Percentiles rank a stretch among this genome's conserved stretches.
phyloP scores from a whole-genome alignment of 2,113 vertebrate species.

The Mastomys coucha region DNA sequence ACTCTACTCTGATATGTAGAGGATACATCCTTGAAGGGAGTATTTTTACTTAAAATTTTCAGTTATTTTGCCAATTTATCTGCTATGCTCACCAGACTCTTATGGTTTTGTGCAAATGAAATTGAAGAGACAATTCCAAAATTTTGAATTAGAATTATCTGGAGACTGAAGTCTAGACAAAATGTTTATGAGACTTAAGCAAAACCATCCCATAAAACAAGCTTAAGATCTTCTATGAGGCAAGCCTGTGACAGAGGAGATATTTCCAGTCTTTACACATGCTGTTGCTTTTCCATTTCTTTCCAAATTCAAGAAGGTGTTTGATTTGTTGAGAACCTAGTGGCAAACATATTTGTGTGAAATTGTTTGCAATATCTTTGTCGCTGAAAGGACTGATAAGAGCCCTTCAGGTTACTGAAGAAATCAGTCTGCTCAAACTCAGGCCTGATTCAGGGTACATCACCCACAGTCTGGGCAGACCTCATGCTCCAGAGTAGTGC shows the following conservation, averaged over 20 bases:
- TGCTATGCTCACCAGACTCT: background rate
- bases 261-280: background rate
- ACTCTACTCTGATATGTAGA: background rate
- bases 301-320: background rate
- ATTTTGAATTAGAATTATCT: background rate
- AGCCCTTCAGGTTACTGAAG: conserved; percentile 7
- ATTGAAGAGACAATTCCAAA: background rate
- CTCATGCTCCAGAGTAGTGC: background rate
- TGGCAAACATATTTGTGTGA: background rate
- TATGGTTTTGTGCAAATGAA: background rate
- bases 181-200: background rate
- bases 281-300: background rate
- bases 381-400: background rate
- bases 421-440: background rate
- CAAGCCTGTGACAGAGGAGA: background rate
- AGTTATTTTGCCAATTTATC: background rate
- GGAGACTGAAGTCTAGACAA: background rate
- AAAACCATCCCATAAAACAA: conserved; percentile 22
- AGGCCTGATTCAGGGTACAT: background rate
- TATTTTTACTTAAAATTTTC: conserved; percentile 24
- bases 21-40: background rate
- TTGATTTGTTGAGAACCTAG: conserved; percentile 13
- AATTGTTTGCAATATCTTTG: background rate
- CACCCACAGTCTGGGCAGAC: background rate
- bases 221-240: background rate